Percentiles rank a stretch among this genome's conserved stretches.
Evolutionary conservation across 2,888 invertebrate genomes (phyloP).

Genomic region (Chouioia cunea): DNA sequence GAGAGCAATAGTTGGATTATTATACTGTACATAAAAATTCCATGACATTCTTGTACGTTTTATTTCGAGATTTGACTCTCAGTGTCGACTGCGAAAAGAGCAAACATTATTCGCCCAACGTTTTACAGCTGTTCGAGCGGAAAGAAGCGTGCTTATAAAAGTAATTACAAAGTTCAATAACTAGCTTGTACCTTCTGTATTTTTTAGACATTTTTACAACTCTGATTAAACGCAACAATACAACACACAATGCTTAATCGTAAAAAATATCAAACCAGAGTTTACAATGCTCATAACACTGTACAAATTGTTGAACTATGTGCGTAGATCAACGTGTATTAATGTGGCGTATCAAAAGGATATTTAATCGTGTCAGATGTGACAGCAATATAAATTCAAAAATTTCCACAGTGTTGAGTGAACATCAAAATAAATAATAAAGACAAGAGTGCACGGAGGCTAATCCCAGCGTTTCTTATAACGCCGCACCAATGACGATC

Average conservation of each 20-base stretch:
- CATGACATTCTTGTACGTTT: neutral
- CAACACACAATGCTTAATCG: neutral
- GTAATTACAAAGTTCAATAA: neutral
- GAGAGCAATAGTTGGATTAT: constrained; percentile 22
- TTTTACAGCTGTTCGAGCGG: neutral
- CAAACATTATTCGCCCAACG: too few species aligned
- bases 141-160: constrained; percentile 8
- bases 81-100: neutral
- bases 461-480: neutral
- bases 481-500: neutral
- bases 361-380: too few species aligned
- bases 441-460: too few species aligned
- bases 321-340: too few species aligned
- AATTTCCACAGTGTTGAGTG: neutral
- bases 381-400: neutral
- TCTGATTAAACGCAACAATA: constrained; percentile 17
- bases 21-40: neutral
- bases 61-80: constrained; percentile 17
- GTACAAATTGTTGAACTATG: too few species aligned
- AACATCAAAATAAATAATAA: neutral
- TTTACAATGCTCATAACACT: neutral
- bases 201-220: constrained; percentile 3
- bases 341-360: too few species aligned
- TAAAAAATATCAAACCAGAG: neutral
- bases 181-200: constrained; percentile 34